Base-by-base conservation (phyloP, 2,888 invertebrate genomes). In the Unio delphinus region DNA sequence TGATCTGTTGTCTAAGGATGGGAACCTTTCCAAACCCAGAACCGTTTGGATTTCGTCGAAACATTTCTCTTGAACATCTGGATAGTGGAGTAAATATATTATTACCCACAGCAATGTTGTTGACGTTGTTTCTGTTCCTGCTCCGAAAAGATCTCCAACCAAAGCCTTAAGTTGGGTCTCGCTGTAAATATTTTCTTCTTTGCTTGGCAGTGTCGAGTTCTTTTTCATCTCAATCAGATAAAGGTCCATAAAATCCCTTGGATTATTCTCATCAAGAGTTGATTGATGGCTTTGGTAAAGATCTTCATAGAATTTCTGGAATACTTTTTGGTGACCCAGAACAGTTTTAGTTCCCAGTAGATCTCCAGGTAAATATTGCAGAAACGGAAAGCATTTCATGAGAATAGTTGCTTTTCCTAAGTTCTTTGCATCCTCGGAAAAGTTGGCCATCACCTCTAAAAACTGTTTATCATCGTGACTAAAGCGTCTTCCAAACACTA, bases 111-210 rank as follows among this genome's bases (percentile, higher is more conserved):
- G 17, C n/a, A 75, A 57, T 28, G 68, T 64, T 20, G 64, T 68
- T 8, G 72, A 65, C 2, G 72, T 72, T 15, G 75, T 65, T 28
- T 75, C 75, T 7, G 72, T 65, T 5, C 75, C 75, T 20, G 72
- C 75, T 28, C 66, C 20, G 59, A 72, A 75, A 26, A 75, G 26
- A 34, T 75, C 75, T 7, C 66, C 61, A 20, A 67, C 68, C 7
- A 61, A 66, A 1, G 64, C 30, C 28, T 8, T 64, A 15, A 56
- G n/a, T 55, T 63, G 62, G 0, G 55, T 15, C 7, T 55, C n/a
- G 45, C 45, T 45, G 45, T 45, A 45, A 11, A 11, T 45, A 45
- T 45, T 45, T 45, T 45, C 45, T 45, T 11, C 11, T 45, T 45
- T 45, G 45, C 1, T 45, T 3, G 3, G 11, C 45, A 45, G 45